Conservation (phyloP, 2,113 vertebrate genomes). For the Fulmarus glacialis region DNA sequence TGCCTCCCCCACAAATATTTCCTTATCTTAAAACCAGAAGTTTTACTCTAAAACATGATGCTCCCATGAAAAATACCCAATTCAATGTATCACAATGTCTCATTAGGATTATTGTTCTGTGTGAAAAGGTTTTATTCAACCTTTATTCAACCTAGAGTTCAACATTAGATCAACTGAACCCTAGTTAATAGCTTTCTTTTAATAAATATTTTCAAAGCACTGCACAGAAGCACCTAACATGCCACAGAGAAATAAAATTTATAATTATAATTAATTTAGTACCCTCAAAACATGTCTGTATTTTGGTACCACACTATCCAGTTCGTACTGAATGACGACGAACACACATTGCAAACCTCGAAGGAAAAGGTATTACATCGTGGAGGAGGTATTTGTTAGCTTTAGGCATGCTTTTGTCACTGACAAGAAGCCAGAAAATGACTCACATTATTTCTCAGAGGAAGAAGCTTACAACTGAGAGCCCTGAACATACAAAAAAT, state of each 20-base stretch:
- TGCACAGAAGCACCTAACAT: not conserved
- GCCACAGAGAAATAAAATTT: not conserved
- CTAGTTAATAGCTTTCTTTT: not conserved
- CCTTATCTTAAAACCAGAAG: not conserved
- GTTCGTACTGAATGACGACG: not conserved
- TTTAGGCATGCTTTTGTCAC: not conserved
- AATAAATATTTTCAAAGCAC: not conserved
- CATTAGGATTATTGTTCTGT: not conserved
- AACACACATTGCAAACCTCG: not conserved
- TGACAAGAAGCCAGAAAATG: not conserved
- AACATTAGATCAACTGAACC: not conserved
- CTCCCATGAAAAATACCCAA: not conserved
- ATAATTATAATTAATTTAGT: not conserved
- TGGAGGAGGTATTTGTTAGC: not conserved
- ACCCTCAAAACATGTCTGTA: not conserved
- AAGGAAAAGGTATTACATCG: not conserved
- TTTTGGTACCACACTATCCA: not conserved
- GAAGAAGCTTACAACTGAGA: not conserved
- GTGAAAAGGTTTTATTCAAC: not conserved
- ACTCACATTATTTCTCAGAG: not conserved
- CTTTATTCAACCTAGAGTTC: not conserved
- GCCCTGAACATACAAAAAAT: not conserved
- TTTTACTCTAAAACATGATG: not conserved
- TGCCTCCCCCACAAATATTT: not conserved
- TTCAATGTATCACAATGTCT: not conserved